These are phyloP conservation scores for Rhamphomyia laevipes DNA, from an alignment of 2,888 invertebrate species.

Conservation along the genomic window DNA sequence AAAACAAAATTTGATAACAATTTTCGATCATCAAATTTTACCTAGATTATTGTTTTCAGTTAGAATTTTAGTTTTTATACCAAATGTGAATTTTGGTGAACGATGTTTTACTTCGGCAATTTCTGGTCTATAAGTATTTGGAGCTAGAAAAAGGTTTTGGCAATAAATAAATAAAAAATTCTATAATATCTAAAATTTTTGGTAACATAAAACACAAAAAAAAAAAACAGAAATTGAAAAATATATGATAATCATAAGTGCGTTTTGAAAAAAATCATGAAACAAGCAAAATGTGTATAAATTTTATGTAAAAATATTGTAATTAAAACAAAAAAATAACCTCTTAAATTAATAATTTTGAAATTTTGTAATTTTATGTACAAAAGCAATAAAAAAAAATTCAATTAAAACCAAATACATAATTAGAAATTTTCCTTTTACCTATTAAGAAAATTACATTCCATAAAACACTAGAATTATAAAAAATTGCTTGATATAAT, in stretches of 20 bases:
- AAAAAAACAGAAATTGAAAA: conserved; percentile 5
- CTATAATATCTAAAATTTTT: not conserved
- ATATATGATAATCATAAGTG: not conserved
- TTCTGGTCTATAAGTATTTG: conserved; percentile 41
- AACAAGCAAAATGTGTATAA: not conserved
- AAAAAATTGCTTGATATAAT: too few species aligned
- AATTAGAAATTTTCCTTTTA: too few species aligned
- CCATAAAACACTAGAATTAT: too few species aligned
- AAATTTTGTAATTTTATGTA: too few species aligned
- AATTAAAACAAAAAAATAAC: too few species aligned
- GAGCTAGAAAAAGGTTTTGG: conserved; percentile 22
- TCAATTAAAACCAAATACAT: too few species aligned
- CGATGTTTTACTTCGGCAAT: conserved; percentile 38
- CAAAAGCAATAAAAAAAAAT: too few species aligned
- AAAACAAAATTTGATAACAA: too few species aligned
- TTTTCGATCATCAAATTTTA: too few species aligned
- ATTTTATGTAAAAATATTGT: not conserved
- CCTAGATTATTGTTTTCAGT: conserved; percentile 12
- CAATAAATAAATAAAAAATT: not conserved
- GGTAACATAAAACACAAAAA: not conserved
- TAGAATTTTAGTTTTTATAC: conserved; percentile 10
- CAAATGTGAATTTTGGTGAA: conserved; percentile 10
- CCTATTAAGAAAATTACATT: too few species aligned
- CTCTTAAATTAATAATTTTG: too few species aligned
- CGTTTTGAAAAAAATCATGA: not conserved